Base-by-base conservation (phyloP, 2,888 invertebrate species). In the Silvanus unidentatus region DNA sequence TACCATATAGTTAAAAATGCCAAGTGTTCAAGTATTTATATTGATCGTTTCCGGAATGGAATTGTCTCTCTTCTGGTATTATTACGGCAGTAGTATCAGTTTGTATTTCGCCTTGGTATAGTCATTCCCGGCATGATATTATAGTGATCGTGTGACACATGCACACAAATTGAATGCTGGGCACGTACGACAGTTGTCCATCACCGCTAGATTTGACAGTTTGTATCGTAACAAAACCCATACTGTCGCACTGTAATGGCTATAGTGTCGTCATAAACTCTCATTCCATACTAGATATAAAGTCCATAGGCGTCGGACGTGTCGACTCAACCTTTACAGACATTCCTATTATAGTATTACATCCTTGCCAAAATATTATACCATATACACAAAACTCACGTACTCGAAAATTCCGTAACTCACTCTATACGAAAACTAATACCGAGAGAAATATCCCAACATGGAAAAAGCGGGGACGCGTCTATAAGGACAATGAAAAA, bases 281-380 rank as follows among this genome's bases (percentile, higher is more conserved):
- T 69, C 68, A 68, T 70, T 69, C 65, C 63, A 58, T 59, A 63
- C 62, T 59, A 63, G 64, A 66, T 68, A 66, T 66, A 65, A 66
- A 66, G 65, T 64, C 65, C 67, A 68, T 68, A 65, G 68, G 67
- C 68, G 64, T 61, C 61, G 66, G 62, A 69, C 69, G 69, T 69
- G 69, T 62, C 55, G 51, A 46, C 39, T 16, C 39, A 22, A 39
- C 22, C 27, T 27, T 13, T 39, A 39, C 12, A 16, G 37, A 37
- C 37, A 37, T 37, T 12, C 37, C 32, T 22, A 22, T 22, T 22
- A 22, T 22, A 22, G 22, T 22, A 22, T 22, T 22, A 22, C 22
- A 22, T 22, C 22, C 22, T 22, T 22, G 22, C 22, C 22, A 22
- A 22, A 22, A 22, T 22, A 22, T 22, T 22, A 22, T 22, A 22